phyloP scores from a whole-genome alignment of 2,797 vertebrate species.

The Microctenopoma lineatum region DNA sequence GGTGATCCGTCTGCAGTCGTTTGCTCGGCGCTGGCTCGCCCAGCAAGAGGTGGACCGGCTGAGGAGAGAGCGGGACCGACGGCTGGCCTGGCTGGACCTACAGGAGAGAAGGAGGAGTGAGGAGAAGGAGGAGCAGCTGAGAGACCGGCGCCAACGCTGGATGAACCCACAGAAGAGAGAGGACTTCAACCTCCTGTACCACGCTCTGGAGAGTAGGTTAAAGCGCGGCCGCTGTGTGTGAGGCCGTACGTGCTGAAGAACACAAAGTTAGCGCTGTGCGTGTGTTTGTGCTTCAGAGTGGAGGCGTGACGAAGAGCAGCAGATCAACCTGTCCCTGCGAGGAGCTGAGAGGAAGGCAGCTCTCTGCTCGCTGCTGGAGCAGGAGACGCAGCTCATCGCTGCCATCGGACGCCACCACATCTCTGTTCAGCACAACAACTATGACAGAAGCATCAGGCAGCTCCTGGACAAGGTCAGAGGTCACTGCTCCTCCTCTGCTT shows the following conservation, averaged over 20 bases:
- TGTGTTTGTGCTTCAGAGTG: conserved; percentile 83
- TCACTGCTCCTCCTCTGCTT: conserved; percentile 3
- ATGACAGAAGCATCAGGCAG: conserved; percentile 74
- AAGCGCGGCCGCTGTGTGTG: not conserved
- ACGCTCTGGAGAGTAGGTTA: conserved; percentile 89
- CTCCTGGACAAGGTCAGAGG: conserved; percentile 90
- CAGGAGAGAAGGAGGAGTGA: conserved; percentile 77
- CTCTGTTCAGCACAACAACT: conserved; percentile 68
- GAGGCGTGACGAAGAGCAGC: conserved; percentile 83
- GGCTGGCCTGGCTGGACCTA: conserved; percentile 81
- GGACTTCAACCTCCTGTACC: conserved; percentile 91
- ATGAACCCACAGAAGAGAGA: conserved; percentile 87
- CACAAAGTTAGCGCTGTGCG: not conserved
- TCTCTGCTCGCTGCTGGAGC: conserved; percentile 88
- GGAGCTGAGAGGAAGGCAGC: conserved; percentile 91
- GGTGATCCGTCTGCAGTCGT: conserved; percentile 89
- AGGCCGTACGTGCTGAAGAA: rapidly evolving
- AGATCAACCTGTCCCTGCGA: conserved; percentile 79
- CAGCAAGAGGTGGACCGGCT: conserved; percentile 75
- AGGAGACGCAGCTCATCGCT: conserved; percentile 88
- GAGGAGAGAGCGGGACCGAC: conserved; percentile 71
- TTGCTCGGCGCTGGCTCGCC: conserved; percentile 87
- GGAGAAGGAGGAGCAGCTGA: conserved; percentile 85
- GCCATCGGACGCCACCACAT: conserved; percentile 85
- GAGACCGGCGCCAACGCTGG: conserved; percentile 80